These are phyloP conservation scores for Meda fulgida DNA, from an alignment of 2,797 vertebrate species.

Conservation along the genomic window DNA sequence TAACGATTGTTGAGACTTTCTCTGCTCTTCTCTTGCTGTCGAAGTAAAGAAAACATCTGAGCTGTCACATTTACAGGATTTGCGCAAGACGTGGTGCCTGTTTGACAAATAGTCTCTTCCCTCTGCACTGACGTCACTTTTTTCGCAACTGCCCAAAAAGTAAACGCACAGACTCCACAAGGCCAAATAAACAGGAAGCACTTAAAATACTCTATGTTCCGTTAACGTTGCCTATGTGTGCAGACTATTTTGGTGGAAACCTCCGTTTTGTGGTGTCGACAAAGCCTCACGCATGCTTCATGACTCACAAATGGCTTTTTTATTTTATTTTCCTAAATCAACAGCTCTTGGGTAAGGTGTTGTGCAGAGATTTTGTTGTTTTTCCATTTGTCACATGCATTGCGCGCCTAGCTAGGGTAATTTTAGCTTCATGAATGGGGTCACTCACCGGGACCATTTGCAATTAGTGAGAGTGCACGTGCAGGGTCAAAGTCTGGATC, in stretches of 20 bases:
- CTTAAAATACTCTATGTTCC: slow-evolving; percentile 43
- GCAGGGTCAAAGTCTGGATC: slow-evolving; percentile 7
- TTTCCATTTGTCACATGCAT: slow-evolving; percentile 29
- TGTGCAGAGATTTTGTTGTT: slow-evolving; percentile 9
- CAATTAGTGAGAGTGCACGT: slow-evolving; percentile 32
- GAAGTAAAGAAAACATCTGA: slow-evolving; percentile 19
- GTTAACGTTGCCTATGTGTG: slow-evolving; percentile 15
- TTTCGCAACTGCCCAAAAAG: slow-evolving; percentile 39
- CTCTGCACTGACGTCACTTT: slow-evolving; percentile 29
- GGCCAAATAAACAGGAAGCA: slow-evolving; percentile 55
- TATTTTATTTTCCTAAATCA: slow-evolving; percentile 5
- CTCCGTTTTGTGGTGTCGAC: slow-evolving; percentile 12
- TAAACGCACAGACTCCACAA: slow-evolving; percentile 15
- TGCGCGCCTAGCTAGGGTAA: not conserved
- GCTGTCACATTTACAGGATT: slow-evolving; percentile 26
- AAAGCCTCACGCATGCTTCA: not conserved
- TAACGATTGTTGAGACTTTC: not conserved
- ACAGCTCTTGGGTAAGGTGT: not conserved
- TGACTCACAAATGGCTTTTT: not conserved
- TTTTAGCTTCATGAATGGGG: slow-evolving; percentile 24
- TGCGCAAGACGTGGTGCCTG: slow-evolving; percentile 24
- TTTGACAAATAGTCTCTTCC: slow-evolving; percentile 49
- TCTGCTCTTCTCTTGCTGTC: not conserved
- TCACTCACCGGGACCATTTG: slow-evolving; percentile 8
- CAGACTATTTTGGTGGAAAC: slow-evolving; percentile 17